Conservation (phyloP, 1,140 invertebrate species). For the Planococcus citri region DNA sequence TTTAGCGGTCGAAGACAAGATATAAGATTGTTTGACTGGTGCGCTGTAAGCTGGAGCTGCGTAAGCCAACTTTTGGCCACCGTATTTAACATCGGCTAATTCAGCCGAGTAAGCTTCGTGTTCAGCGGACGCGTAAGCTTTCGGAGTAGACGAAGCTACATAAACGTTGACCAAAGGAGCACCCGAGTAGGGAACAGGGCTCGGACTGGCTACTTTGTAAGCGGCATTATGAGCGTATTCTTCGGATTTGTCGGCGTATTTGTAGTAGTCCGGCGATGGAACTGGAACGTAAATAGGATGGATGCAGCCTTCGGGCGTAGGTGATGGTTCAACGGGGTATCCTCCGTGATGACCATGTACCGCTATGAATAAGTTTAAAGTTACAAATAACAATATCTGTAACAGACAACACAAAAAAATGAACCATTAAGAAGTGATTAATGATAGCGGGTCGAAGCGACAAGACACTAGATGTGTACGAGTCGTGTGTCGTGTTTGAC, state of each 20-base stretch:
- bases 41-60: neutral
- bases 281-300: conserved; percentile 2
- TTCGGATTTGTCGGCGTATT: conserved; percentile 1
- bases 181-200: neutral
- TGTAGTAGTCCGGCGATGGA: neutral
- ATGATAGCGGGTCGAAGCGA: neutral
- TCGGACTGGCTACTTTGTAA: neutral
- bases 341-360: neutral
- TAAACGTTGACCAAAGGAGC: neutral
- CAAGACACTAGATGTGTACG: too few relatives aligned
- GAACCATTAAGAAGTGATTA: neutral
- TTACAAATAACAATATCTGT: conserved; percentile 9
- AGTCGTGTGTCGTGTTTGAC: neutral
- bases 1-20: neutral
- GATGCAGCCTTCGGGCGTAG: neutral
- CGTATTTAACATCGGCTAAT: neutral
- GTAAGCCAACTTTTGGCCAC: neutral
- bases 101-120: neutral
- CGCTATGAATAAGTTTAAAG: neutral
- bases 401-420: neutral
- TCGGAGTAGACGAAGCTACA: neutral
- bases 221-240: neutral
- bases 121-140: neutral
- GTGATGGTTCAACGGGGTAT: neutral
- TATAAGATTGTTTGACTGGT: neutral